Percentiles rank a stretch among this genome's conserved stretches.
Conservation (phyloP, 2,797 vertebrate species). For the Gymnopithys bicolor region DNA sequence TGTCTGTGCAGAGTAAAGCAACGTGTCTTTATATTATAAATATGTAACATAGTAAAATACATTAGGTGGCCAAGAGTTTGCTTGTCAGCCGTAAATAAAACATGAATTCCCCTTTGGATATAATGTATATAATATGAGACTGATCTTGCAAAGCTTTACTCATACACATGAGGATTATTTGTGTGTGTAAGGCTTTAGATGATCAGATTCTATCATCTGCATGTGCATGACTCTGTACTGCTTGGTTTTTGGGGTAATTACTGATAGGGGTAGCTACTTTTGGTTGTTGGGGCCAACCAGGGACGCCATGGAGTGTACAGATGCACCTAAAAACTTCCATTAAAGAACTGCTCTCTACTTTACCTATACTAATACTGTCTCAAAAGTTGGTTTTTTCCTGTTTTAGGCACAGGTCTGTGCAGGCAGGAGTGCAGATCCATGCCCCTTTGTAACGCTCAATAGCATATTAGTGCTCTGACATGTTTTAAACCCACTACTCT, state of each 20-base stretch:
- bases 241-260: background rate
- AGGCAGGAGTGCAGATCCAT: background rate
- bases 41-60: background rate
- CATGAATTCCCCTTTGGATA: background rate
- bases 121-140: background rate
- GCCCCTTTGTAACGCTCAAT: background rate
- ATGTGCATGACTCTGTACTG: background rate
- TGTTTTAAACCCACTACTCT: background rate
- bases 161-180: background rate
- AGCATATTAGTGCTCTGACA: background rate
- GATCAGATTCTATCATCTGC: background rate
- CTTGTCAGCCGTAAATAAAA: background rate
- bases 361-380: no score
- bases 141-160: conserved; percentile 13
- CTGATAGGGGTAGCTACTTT: background rate
- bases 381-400: no score
- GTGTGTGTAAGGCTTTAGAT: background rate
- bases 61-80: background rate
- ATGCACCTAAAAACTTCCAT: no score
- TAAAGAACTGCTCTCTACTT: no score
- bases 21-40: background rate
- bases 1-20: background rate
- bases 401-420: background rate
- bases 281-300: no score
- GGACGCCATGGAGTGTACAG: no score